Percentiles rank a stretch among this genome's conserved stretches.
These are phyloP conservation scores for Desmodus rotundus DNA, from an alignment of 2,113 vertebrate species.

Conservation along the genomic window DNA sequence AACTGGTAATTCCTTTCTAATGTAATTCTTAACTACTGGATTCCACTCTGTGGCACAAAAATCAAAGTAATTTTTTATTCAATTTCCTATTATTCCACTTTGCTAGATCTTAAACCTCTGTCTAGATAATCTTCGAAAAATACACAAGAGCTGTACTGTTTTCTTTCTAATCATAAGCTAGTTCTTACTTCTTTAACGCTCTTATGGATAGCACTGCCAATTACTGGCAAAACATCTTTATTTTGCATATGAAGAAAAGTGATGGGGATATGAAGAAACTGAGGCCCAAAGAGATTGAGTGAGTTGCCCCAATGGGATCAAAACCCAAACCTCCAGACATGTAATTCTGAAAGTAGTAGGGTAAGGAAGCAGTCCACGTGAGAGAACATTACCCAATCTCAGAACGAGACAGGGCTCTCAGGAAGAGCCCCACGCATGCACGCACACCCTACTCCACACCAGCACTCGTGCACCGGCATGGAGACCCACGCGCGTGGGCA, in stretches of 20 bases:
- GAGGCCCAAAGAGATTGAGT: background rate
- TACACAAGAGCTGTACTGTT: background rate
- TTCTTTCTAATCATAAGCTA: background rate
- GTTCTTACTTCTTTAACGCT: constrained; percentile 9
- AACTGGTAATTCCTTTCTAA: background rate
- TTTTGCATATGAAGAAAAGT: constrained; percentile 1
- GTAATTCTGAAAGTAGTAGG: background rate
- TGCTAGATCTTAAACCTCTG: background rate
- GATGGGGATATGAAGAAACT: background rate
- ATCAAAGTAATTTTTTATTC: constrained; percentile 14
- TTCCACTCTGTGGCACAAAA: background rate
- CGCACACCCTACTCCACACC: background rate
- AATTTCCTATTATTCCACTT: constrained; percentile 9
- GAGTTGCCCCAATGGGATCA: background rate
- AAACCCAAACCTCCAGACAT: background rate
- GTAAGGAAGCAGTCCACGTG: background rate
- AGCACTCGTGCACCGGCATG: too few species aligned
- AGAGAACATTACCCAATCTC: background rate
- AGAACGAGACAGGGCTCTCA: background rate
- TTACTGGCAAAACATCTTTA: background rate
- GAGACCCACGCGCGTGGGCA: too few species aligned
- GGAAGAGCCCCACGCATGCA: background rate
- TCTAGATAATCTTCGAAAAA: background rate
- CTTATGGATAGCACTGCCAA: background rate
- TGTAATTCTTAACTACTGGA: background rate